These are phyloP conservation scores for Zoanthus sansibaricus DNA, from an alignment of 92 coral and sea anemone species.

Conservation along the genomic window DNA sequence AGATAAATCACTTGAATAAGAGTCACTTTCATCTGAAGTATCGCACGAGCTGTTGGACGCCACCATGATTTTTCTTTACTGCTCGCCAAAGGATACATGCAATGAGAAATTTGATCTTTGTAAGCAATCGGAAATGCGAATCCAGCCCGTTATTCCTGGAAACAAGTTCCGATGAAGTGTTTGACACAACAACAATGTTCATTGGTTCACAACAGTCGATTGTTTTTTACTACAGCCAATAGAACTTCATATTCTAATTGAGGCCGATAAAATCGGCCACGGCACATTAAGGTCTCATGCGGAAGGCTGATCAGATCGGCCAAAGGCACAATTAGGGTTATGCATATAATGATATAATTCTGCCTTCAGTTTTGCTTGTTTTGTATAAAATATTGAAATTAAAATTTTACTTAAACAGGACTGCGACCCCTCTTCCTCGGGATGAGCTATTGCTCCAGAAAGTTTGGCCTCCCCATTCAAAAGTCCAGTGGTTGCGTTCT, in stretches of 20 bases:
- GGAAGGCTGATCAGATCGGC: neutral
- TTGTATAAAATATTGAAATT: too few species aligned
- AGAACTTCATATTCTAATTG: neutral
- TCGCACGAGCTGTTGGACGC: neutral
- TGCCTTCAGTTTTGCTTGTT: too few species aligned
- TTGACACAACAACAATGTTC: neutral
- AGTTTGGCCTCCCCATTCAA: too few species aligned
- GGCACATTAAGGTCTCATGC: neutral
- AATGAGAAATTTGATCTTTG: neutral
- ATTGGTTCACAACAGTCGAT: neutral
- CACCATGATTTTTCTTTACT: neutral
- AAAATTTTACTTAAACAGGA: too few species aligned
- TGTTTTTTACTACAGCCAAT: neutral
- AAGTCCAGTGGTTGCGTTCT: too few species aligned
- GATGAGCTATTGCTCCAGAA: too few species aligned
- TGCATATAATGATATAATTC: too few species aligned
- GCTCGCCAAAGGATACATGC: neutral
- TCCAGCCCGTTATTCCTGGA: neutral
- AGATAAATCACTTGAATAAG: constrained; percentile 1
- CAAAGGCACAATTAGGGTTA: neutral
- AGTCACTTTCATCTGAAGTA: constrained; percentile 2
- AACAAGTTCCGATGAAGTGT: neutral
- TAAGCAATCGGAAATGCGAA: neutral
- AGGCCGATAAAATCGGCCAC: neutral
- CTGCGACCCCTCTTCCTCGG: too few species aligned